Base-by-base conservation (phyloP, 2,888 invertebrate genomes). In the Nemapogon koenigi region DNA sequence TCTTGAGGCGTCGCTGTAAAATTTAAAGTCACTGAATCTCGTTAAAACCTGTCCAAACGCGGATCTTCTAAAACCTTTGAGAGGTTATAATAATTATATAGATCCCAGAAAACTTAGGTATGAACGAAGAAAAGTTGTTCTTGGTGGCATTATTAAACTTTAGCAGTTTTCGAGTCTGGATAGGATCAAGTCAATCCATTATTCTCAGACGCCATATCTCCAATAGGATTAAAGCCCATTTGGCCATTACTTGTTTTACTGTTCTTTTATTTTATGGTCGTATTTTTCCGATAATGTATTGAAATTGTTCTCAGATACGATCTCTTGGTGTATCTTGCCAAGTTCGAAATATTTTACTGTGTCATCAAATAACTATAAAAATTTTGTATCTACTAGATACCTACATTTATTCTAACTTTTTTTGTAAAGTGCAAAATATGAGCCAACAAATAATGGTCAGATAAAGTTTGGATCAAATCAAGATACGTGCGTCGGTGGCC, bases 231-330 rank as follows among this genome's bases (percentile, higher is more conserved):
- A 66, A 55, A 54, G 51, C 53, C 47, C 52, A 51, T 48, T 50
- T 49, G 54, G 60, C 64, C 59, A 65, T 68, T 69, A 57, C 59
- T n/a, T 62, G 60, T 62, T 69, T 67, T 65, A 65, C 59, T 67
- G 62, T 60, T 63, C 61, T 64, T 70, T 67, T 65, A 66, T 71
- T 71, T 70, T 68, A 70, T 59, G 60, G 52, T 59, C 59, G 57
- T 63, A 63, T 63, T 65, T 61, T 56, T 49, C 18, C 37, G 56
- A 59, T 66, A 70, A 68, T 69, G 57, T 68, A 69, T 70, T 63
- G 58, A 59, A 59, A 68, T 57, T 55, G 57, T 57, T n/a, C n/a
- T 17, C 19, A 14, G 33, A 33, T 19, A 19, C 19, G n/a, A n/a
- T n/a, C n/a, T n/a, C n/a, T n/a, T n/a, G n/a, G n/a, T n/a, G n/a